Conservation (phyloP, 2,113 vertebrate genomes). For the Microtus ochrogaster region DNA sequence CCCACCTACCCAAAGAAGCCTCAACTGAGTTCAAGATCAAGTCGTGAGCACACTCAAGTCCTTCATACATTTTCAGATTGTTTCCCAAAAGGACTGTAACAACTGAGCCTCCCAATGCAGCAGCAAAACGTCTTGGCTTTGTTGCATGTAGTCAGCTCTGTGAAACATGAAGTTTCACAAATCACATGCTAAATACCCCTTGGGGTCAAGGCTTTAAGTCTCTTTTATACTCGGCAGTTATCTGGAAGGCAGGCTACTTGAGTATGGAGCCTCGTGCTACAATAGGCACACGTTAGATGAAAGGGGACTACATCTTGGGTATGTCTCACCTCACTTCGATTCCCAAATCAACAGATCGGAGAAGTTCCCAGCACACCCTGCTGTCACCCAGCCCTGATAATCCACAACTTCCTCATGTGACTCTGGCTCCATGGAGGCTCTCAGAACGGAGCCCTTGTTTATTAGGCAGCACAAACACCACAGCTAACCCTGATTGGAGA, state of each 20-base stretch:
- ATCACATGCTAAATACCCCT: background rate
- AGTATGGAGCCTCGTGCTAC: background rate
- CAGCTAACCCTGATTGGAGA: background rate
- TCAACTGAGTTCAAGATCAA: conserved; percentile 39
- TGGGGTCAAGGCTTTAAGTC: background rate
- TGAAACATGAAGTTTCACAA: background rate
- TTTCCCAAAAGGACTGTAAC: conserved; percentile 32
- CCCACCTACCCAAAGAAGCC: conserved; percentile 6
- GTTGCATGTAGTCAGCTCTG: background rate
- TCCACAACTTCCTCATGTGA: background rate
- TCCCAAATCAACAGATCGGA: background rate
- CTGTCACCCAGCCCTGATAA: background rate
- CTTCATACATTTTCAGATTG: conserved; percentile 26
- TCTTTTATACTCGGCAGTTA: background rate
- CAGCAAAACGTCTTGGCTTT: background rate
- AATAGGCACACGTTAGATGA: background rate
- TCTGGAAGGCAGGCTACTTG: background rate
- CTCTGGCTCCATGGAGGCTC: background rate
- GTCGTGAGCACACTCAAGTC: background rate
- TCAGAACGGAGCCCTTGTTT: background rate
- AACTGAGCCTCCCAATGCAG: background rate
- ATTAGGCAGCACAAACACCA: background rate
- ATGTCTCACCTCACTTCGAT: background rate
- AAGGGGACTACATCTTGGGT: background rate
- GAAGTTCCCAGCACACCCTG: background rate